Evolutionary conservation across 1,140 invertebrate species (phyloP), one percentile per base, ranked within the genome.

Genomic region (Papilio polyxenes): DNA sequence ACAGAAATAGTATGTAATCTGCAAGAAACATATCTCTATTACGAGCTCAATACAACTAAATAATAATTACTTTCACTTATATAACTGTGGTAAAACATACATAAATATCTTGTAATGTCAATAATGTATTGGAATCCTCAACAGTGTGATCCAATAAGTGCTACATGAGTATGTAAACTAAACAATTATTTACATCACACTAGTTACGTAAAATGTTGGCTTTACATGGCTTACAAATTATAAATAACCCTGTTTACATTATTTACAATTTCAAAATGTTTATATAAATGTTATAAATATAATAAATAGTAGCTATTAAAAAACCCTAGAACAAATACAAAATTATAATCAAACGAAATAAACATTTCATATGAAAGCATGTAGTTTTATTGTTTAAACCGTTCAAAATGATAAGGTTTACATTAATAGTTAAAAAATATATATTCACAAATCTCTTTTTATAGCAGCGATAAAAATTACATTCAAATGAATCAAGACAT

Each of bases 101-200:
- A 72, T 72, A 72, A 72, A 72, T 72, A 72, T 40, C 65, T 72
- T 72, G 65, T 72, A 31, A 72, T 72, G 65, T 31, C 13, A 72
- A 72, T 75, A 9, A 75, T 48, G 48, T 37, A 17, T 2, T 15
- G 20, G 75, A 77, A 77, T 53, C 75, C 75, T 53, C 75, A 77
- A 77, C 48, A 77, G 49, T 77, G 75, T 56, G 48, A 77, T 77
- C 75, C 75, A 77, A 77, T 77, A 77, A 77, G 44, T 51, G 7
- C 44, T 44, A 77, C 75, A 51, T 20, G 20, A 77, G 44, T 77
- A 77, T 48, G 48, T 51, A 11, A 15, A 8, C 20, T 49, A 6
- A 13, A 77, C 49, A 56, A 56, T 77, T 23, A 77, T 77, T 77
- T 53, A 77, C 75, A 49, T 75, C 75, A 75, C 74, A 51, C 17